Conservation (phyloP, 2,888 invertebrate species). For the Rotaria sp. region DNA sequence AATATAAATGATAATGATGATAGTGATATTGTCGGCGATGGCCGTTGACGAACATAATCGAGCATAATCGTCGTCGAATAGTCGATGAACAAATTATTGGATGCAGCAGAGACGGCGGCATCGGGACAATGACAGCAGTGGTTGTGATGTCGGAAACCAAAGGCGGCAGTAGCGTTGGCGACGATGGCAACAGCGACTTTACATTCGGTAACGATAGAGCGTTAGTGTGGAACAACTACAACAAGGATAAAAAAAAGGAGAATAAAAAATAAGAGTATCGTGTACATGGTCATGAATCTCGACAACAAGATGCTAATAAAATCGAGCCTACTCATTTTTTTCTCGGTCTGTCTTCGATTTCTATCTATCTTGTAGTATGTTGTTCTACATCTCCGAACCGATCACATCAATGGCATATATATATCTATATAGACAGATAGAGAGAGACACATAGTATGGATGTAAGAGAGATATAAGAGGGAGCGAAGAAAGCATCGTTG, state of each 20-base stretch:
- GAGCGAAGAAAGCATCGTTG: neutral
- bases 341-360: neutral
- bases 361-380: neutral
- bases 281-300: neutral
- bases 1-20: neutral
- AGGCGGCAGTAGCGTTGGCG: constrained; percentile 2
- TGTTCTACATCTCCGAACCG: neutral
- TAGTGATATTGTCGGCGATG: neutral
- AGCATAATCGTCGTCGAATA: constrained; percentile 18
- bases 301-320: neutral
- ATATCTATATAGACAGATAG: neutral
- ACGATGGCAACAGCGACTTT: constrained; percentile 18
- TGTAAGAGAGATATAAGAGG: neutral
- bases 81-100: constrained; percentile 12
- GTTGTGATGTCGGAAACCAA: constrained; percentile 4
- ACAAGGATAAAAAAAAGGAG: neutral
- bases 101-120: neutral
- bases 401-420: neutral
- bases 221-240: neutral
- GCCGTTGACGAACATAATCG: constrained; percentile 15
- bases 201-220: neutral
- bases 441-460: neutral
- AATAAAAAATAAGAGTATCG: neutral
- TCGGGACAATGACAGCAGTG: neutral
- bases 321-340: neutral